Evolutionary conservation across 2,888 invertebrate genomes (phyloP).

Genomic region (Mamestra brassicae): DNA sequence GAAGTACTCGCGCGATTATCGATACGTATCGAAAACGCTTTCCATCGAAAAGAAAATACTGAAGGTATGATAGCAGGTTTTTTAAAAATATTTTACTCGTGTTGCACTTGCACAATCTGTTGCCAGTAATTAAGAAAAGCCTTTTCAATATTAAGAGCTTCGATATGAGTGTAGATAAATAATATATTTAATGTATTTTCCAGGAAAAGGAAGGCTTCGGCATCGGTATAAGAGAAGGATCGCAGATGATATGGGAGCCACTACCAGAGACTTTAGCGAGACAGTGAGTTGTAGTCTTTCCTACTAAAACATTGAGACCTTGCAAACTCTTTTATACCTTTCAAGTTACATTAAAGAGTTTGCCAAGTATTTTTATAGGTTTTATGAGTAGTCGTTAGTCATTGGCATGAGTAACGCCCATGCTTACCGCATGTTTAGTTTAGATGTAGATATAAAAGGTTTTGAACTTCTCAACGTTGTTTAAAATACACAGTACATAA

Average conservation of each 20-base stretch:
- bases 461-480: constrained; percentile 40
- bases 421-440: constrained; percentile 57
- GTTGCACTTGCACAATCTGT: not conserved
- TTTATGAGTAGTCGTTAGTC: constrained; percentile 20
- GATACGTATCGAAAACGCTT: constrained; percentile 97
- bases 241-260: constrained; percentile 92
- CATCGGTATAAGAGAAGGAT: constrained; percentile 92
- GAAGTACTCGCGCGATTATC: constrained; percentile 97
- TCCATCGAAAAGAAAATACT: constrained; percentile 96
- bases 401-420: constrained; percentile 33
- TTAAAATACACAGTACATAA: constrained; percentile 26
- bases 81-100: not conserved
- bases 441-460: constrained; percentile 12
- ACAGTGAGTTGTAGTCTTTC: constrained; percentile 76
- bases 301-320: constrained; percentile 6
- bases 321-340: constrained; percentile 18
- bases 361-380: constrained; percentile 13
- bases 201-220: constrained; percentile 94
- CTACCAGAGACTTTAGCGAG: constrained; percentile 80
- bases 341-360: constrained; percentile 3
- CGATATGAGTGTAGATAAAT: not conserved
- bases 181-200: not conserved
- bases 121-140: no score
- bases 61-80: constrained; percentile 91
- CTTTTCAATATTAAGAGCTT: not conserved